Percentiles rank a stretch among this genome's conserved stretches.
Conservation (phyloP, 1,140 invertebrate genomes). For the Drosophila pandora region DNA sequence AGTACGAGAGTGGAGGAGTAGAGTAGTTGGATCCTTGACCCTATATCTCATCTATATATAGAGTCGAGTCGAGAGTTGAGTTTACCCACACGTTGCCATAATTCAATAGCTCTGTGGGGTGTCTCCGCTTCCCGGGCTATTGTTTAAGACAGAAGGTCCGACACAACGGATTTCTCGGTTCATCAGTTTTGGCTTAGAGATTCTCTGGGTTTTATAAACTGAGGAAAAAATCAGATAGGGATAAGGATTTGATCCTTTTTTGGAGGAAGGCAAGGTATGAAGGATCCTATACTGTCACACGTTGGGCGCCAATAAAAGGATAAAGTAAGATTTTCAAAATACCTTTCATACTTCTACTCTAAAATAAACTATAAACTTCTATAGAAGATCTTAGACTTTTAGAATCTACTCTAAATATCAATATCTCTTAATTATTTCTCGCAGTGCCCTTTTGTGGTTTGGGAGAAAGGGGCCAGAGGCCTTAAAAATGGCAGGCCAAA, state of each 20-base stretch:
- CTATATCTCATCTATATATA: background rate
- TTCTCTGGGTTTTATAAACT: background rate
- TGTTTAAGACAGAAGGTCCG: slow-evolving; percentile 15
- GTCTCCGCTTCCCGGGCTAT: slow-evolving; percentile 6
- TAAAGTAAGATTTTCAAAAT: no score
- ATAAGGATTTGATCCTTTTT: no score
- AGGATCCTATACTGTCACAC: no score
- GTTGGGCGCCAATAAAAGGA: no score
- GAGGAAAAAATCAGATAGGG: background rate
- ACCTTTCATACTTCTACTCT: no score
- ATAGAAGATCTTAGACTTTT: no score
- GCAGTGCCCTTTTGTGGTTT: background rate
- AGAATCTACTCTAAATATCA: no score
- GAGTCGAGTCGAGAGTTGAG: background rate
- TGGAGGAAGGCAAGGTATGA: no score
- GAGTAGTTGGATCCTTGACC: slow-evolving; percentile 1
- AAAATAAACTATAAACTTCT: no score
- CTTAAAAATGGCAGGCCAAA: slow-evolving; percentile 71
- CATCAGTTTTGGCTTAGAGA: slow-evolving; percentile 14
- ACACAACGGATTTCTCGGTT: slow-evolving; percentile 15
- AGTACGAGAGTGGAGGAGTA: background rate
- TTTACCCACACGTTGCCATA: slow-evolving; percentile 6
- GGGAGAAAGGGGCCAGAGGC: background rate
- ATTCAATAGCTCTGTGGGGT: slow-evolving; percentile 31
- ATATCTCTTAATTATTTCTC: background rate